Evolutionary conservation across 2,113 vertebrate genomes (phyloP), one percentile per base, ranked within the genome.

Genomic region (Catharus fuscescens): DNA sequence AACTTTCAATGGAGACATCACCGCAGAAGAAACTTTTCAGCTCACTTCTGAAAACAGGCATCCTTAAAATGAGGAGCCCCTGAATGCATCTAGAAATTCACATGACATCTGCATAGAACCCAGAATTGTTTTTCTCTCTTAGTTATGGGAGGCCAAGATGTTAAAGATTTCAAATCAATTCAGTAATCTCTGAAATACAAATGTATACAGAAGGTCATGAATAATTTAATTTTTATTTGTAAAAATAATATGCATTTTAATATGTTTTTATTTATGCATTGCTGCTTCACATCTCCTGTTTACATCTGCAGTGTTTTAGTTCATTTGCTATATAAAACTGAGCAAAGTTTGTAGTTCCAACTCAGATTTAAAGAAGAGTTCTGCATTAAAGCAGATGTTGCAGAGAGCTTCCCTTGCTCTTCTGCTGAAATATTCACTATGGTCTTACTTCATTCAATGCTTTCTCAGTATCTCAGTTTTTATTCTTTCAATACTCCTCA

Each of bases 61-160:
- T 70, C 61, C 26, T 59, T 84, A 57, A 78, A 70, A 45, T 42
- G 15, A 57, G 38, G 76, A 86, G 9, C 4, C 6, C 7, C 8
- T 79, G 36, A 45, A 67, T 34, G 24, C 40, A 48, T 50, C 12
- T 31, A n/a, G 13, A 36, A 44, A 5, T 72, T 77, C 53, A 42
- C 14, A 4, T 32, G 44, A 38, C 59, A 38, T 40, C 34, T 92
- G 21, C 17, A 4, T 8, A 76, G 31, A 23, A 78, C n/a, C 29
- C 31, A 66, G n/a, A 82, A 57, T 40, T 50, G 3, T 28, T 86
- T 77, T 81, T 17, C 21, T 77, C 2, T 42, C 44, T 45, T 48
- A 59, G 10, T 18, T 60, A 2, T 50, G n/a, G 32, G 64, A 84
- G 36, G 18, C 32, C 1, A 2, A 61, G 19, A 21, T 2, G 0